These are phyloP conservation scores for Perizoma flavofasciatum DNA, from an alignment of 2,888 invertebrate species.

Conservation along the genomic window DNA sequence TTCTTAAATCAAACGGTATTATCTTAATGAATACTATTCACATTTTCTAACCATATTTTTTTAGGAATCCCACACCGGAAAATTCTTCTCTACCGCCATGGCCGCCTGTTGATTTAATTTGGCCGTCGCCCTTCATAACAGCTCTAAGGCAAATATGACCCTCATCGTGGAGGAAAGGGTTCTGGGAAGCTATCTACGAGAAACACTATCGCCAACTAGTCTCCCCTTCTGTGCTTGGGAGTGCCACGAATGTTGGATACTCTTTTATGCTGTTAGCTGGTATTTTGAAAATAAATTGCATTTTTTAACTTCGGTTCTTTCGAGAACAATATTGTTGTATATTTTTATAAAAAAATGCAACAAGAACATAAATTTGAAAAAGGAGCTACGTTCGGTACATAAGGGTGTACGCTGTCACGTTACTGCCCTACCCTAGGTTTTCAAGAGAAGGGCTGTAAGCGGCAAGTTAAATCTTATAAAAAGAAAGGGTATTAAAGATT, in stretches of 20 bases:
- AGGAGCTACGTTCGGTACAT: too few species aligned
- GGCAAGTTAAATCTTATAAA: too few species aligned
- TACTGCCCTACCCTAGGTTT: too few species aligned
- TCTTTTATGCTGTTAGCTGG: not conserved
- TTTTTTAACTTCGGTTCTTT: not conserved
- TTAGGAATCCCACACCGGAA: slow-evolving; percentile 8
- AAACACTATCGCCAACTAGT: slow-evolving; percentile 6
- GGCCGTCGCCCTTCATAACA: slow-evolving; percentile 1
- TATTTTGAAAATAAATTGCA: not conserved
- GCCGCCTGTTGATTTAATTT: not conserved
- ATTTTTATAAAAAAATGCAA: too few species aligned
- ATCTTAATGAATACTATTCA: too few species aligned
- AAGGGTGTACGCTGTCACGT: too few species aligned
- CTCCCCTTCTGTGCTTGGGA: not conserved
- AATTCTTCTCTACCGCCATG: slow-evolving; percentile 11
- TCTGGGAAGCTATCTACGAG: slow-evolving; percentile 13
- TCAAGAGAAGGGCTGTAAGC: too few species aligned
- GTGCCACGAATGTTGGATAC: not conserved
- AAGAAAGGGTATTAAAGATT: too few species aligned
- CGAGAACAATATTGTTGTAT: too few species aligned
- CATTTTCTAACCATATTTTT: not conserved
- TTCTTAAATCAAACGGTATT: not conserved
- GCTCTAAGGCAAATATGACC: not conserved
- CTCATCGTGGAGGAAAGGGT: slow-evolving; percentile 6
- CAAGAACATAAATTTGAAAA: too few species aligned